phyloP scores from a whole-genome alignment of 2,113 vertebrate genomes.

The Alligator mississippiensis region DNA sequence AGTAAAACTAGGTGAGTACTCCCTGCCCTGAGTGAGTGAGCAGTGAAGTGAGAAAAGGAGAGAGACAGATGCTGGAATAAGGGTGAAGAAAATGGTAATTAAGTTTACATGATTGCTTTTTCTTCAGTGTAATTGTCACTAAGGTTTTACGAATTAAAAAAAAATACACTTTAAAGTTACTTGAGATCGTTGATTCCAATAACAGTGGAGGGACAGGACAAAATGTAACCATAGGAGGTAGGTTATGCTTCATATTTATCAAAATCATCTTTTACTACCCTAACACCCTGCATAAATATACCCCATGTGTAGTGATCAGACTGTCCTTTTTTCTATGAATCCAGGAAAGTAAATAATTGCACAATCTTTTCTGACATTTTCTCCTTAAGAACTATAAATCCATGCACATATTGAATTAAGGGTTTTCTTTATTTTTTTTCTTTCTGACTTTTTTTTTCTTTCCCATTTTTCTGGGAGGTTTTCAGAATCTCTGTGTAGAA shows the following conservation, averaged over 20 bases:
- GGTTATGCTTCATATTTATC: conserved; percentile 18
- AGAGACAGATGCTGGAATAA: not conserved
- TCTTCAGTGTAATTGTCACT: conserved; percentile 9
- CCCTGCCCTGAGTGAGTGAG: not conserved
- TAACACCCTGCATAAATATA: not conserved
- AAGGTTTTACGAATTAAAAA: not conserved
- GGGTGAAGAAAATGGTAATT: not conserved
- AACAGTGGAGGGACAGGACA: not conserved
- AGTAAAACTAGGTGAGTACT: not conserved
- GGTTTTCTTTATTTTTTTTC: not conserved
- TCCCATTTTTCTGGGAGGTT: not conserved
- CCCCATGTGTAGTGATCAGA: not conserved
- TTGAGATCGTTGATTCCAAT: not conserved
- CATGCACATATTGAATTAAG: not conserved
- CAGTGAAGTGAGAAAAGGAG: not conserved
- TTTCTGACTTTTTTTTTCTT: not conserved
- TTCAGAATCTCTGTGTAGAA: not conserved
- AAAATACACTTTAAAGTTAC: not conserved
- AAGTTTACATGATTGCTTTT: not conserved
- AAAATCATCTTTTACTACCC: conserved; percentile 32
- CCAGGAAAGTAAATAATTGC: not conserved
- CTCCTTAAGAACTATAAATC: not conserved
- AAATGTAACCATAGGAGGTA: conserved; percentile 14
- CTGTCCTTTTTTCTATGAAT: not conserved
- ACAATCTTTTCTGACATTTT: not conserved